Conservation (phyloP, 1,140 invertebrate genomes). For the Saccostrea cuccullata region DNA sequence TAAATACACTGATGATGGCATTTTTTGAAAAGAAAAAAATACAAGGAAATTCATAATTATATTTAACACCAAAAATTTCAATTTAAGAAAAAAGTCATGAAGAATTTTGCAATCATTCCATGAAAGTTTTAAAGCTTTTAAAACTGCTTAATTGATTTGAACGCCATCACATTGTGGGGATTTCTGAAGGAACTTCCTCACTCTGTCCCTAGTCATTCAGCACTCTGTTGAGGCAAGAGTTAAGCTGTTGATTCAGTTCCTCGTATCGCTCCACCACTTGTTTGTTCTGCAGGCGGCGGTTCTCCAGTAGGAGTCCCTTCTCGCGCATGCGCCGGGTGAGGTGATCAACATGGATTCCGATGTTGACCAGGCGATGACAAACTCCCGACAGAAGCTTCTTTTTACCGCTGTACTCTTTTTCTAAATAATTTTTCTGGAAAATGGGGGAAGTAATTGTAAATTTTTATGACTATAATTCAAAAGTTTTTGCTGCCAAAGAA, state of each 20-base stretch:
- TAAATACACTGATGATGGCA: too few species aligned
- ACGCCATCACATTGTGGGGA: not conserved
- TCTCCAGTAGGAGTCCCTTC: not conserved
- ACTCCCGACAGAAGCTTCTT: conserved; percentile 20
- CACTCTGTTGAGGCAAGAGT: conserved; percentile 2
- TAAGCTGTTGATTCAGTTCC: conserved; percentile 1
- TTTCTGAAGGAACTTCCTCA: not conserved
- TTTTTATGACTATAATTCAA: too few species aligned
- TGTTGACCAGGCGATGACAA: not conserved
- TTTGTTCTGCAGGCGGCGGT: not conserved
- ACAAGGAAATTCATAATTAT: too few species aligned
- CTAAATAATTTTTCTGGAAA: not conserved
- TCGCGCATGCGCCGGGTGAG: conserved; percentile 12
- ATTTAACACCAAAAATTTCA: too few species aligned
- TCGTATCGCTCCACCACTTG: conserved; percentile 13
- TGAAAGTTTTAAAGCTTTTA: too few species aligned
- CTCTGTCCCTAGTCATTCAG: not conserved
- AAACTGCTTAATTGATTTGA: too few species aligned
- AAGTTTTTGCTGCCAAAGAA: too few species aligned
- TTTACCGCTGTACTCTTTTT: conserved; percentile 11
- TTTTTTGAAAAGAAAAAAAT: too few species aligned
- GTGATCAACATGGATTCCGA: not conserved
- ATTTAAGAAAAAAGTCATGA: too few species aligned
- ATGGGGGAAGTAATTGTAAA: not conserved
- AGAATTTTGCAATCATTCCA: too few species aligned